Percentiles rank a stretch among this genome's conserved stretches.
Evolutionary conservation across 1,140 invertebrate genomes (phyloP).

Genomic region (Pemphigus obesinymphae): DNA sequence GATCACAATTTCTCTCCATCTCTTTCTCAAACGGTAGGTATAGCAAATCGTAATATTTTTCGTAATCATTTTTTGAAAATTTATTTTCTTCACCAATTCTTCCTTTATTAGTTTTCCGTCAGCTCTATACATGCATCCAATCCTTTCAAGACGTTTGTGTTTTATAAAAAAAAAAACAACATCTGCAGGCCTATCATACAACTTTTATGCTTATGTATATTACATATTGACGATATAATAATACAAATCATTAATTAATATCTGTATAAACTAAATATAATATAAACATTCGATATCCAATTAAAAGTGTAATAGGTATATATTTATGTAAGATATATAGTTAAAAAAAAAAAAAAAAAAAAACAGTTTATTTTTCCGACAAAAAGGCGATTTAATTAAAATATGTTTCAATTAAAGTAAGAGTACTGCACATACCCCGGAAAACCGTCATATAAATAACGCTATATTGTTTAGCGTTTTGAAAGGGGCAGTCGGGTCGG

Average conservation of each 20-base stretch:
- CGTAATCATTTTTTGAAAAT: no score
- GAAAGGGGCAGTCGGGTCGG: constrained; percentile 37
- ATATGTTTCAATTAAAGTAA: constrained; percentile 37
- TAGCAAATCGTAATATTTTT: no score
- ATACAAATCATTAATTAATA: no score
- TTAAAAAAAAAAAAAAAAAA: background rate
- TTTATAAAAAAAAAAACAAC: no score
- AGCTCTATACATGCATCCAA: no score
- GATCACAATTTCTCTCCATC: no score
- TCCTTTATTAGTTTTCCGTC: no score
- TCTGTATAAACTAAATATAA: background rate
- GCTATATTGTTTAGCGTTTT: constrained; percentile 29
- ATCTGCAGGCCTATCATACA: background rate
- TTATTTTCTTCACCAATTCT: no score
- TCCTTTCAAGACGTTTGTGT: no score
- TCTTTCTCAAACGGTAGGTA: no score
- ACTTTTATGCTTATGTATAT: background rate
- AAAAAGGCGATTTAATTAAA: constrained; percentile 36
- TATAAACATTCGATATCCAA: background rate
- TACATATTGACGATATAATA: no score
- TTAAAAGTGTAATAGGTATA: background rate
- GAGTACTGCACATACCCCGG: constrained; percentile 10
- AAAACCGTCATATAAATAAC: constrained; percentile 37
- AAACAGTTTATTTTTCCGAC: constrained; percentile 23
- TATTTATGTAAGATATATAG: background rate